phyloP scores from a whole-genome alignment of 2,888 invertebrate species.

The Tiliacea aurago region DNA sequence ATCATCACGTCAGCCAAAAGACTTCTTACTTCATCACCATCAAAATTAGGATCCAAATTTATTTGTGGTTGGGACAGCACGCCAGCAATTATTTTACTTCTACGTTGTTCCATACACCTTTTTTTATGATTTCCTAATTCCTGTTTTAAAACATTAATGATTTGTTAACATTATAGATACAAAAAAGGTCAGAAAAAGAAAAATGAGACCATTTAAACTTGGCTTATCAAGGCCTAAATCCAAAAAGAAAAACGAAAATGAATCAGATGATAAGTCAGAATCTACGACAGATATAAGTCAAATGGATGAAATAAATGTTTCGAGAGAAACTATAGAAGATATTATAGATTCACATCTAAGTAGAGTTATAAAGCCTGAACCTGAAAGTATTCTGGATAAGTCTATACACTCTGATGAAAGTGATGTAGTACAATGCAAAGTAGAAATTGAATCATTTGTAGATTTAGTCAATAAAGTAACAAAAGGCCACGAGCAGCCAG shows the following conservation, averaged over 20 bases:
- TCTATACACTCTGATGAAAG: conserved; percentile 50
- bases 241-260: conserved; percentile 71
- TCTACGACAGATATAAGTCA: conserved; percentile 68
- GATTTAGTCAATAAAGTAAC: conserved; percentile 75
- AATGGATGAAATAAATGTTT: conserved; percentile 81
- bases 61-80: not conserved
- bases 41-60: not conserved
- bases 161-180: conserved; percentile 73
- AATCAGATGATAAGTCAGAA: conserved; percentile 48
- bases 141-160: not conserved
- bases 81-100: not conserved
- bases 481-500: conserved; percentile 59
- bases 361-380: conserved; percentile 71
- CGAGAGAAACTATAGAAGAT: conserved; percentile 80
- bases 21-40: not conserved
- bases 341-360: conserved; percentile 77
- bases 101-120: not conserved
- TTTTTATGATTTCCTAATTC: not conserved
- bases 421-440: conserved; percentile 52
- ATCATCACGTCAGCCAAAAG: not conserved
- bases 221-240: conserved; percentile 83
- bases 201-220: conserved; percentile 84
- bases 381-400: conserved; percentile 66
- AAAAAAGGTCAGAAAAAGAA: conserved; percentile 87
- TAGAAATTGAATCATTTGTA: conserved; percentile 65